These are phyloP conservation scores for Aphelenchoides fujianensis DNA, from an alignment of 1,140 invertebrate genomes.

Conservation along the genomic window DNA sequence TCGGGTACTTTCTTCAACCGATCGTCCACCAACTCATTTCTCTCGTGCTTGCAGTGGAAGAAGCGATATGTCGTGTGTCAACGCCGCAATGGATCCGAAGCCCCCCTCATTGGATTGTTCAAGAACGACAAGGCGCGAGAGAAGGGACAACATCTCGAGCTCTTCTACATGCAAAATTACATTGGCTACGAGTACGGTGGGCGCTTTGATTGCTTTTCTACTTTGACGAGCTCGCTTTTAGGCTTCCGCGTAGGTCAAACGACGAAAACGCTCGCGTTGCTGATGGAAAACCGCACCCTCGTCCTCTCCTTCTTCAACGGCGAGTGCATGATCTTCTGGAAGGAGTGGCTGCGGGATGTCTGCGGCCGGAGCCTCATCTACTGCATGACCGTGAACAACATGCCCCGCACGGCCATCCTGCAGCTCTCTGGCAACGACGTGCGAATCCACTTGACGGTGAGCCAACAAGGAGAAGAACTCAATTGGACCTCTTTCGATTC, in stretches of 20 bases:
- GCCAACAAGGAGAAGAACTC: too few relatives aligned
- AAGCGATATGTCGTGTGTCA: slow-evolving; percentile 46
- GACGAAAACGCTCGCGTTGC: slow-evolving; percentile 39
- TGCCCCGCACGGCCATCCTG: slow-evolving; percentile 28
- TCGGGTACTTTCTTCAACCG: slow-evolving; percentile 26
- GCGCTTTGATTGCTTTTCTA: neutral
- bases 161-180: slow-evolving; percentile 45
- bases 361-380: slow-evolving; percentile 42
- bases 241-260: slow-evolving; percentile 21
- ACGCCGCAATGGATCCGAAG: slow-evolving; percentile 33
- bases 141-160: slow-evolving; percentile 39
- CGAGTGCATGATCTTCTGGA: slow-evolving; percentile 47
- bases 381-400: slow-evolving; percentile 25
- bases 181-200: slow-evolving; percentile 46
- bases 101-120: slow-evolving; percentile 39
- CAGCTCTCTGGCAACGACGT: slow-evolving; percentile 34
- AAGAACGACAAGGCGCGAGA: slow-evolving; percentile 42
- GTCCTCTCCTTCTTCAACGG: slow-evolving; percentile 42
- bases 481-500: too few relatives aligned
- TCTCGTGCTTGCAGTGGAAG: slow-evolving; percentile 31
- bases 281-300: slow-evolving; percentile 36
- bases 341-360: slow-evolving; percentile 43
- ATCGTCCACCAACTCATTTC: neutral
- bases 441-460: slow-evolving; percentile 42
- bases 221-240: neutral